Base-by-base conservation (phyloP, 1,140 invertebrate genomes). In the Trialeurodes vaporariorum region DNA sequence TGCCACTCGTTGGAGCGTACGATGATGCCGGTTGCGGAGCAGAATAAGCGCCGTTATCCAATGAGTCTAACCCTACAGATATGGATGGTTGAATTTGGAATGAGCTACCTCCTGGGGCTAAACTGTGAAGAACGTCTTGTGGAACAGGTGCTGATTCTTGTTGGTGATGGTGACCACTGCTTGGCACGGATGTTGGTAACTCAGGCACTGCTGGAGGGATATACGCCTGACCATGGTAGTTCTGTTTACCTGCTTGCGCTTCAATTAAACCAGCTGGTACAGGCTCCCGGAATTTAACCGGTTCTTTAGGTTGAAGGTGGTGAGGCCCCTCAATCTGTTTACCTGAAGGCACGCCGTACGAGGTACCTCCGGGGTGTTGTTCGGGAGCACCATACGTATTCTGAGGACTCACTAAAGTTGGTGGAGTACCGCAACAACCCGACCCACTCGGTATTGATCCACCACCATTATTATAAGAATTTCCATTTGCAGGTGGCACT, bases 221-320 rank as follows among this genome's bases (percentile, higher is more conserved):
- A 72, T 87, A 88, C 0, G 83, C 79, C 2, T 79, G 77, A 0
- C 81, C 79, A 64, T 79, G 77, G 61, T 76, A 70, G 71, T 80
- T 23, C 73, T 78, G 83, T 76, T 25, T 78, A n/a, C 25, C 77
- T 68, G 81, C 85, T 65, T 85, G 85, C 21, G 84, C 82, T 70
- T 86, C 80, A 1, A 87, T 76, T 1, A 90, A 73, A 1, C 86
- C 86, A 62, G 79, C 77, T 2, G 88, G 88, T 1, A 90, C 84
- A 0, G 84, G 82, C 27, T 88, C 86, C 64, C 86, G 81, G 73
- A 89, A 89, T 71, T 85, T 83, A 9, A 87, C 81, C 0, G 85
- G 85, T 27, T 80, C 77, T 75, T 80, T 82, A 1, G 86, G 84
- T 59, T 79, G 77, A 13, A 72, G 26, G 17, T 49, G 34, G 62